Conservation (phyloP, 1,140 invertebrate genomes). For the Vollenhovia emeryi region DNA sequence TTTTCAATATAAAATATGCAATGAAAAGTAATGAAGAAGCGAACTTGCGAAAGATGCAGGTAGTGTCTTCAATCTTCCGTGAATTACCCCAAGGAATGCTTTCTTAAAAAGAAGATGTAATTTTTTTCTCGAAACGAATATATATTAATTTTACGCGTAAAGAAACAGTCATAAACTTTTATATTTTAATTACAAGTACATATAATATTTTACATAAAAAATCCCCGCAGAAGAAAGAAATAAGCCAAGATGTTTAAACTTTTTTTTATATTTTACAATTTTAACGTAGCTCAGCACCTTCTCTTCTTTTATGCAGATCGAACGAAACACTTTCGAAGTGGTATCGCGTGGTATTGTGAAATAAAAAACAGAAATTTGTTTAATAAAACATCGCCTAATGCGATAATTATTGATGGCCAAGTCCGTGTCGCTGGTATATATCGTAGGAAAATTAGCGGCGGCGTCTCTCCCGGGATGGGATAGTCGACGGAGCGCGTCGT, state of each 20-base stretch:
- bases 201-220: not conserved
- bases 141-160: not conserved
- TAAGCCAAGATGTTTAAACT: not conserved
- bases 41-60: slow-evolving; percentile 18
- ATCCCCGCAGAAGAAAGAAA: not conserved
- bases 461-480: slow-evolving; percentile 31
- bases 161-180: not conserved
- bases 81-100: not conserved
- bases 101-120: not conserved
- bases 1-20: slow-evolving; percentile 36
- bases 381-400: not conserved
- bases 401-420: not conserved
- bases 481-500: slow-evolving; percentile 44
- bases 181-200: not conserved
- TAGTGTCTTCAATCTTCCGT: not conserved
- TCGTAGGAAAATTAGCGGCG: slow-evolving; percentile 30
- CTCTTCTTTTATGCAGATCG: not conserved
- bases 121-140: not conserved
- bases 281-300: not conserved
- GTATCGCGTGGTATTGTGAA: not conserved
- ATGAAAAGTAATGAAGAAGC: slow-evolving; percentile 1
- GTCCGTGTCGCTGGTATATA: not conserved
- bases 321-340: slow-evolving; percentile 39
- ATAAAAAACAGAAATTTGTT: not conserved
- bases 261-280: not conserved